Percentiles rank a stretch among this genome's conserved stretches.
phyloP scores from a whole-genome alignment of 2,113 vertebrate genomes.

The Todiramphus saurophagus region DNA sequence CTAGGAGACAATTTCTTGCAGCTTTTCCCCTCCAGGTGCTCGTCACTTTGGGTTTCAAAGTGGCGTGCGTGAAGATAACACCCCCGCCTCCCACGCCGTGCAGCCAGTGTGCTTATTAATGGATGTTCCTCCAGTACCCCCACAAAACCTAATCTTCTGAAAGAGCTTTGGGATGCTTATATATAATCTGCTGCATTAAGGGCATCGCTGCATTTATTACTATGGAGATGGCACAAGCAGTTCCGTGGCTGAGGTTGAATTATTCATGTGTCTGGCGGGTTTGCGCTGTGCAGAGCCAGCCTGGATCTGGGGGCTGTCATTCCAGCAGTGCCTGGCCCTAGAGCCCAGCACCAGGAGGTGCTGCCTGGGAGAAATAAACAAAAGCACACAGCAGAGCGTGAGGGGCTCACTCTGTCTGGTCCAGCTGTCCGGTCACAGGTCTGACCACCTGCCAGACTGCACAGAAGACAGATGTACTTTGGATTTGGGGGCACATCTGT shows the following conservation, averaged over 20 bases:
- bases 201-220: background rate
- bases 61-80: accelerated
- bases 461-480: accelerated
- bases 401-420: background rate
- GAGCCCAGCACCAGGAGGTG: background rate
- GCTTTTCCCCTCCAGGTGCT: background rate
- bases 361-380: accelerated
- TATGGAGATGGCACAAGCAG: background rate
- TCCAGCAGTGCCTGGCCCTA: accelerated
- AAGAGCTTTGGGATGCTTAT: slow-evolving; percentile 1
- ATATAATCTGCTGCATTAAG: background rate
- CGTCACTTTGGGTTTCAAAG: background rate
- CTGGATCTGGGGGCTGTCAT: background rate
- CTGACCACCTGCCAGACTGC: background rate
- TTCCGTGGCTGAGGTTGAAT: background rate
- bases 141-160: background rate
- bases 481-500: accelerated
- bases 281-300: background rate
- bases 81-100: accelerated
- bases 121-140: background rate
- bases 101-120: background rate
- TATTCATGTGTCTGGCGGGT: background rate
- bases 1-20: background rate
- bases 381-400: accelerated
- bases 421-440: background rate